Conservation (phyloP, 1,140 invertebrate species). For the Hestina assimilis region DNA sequence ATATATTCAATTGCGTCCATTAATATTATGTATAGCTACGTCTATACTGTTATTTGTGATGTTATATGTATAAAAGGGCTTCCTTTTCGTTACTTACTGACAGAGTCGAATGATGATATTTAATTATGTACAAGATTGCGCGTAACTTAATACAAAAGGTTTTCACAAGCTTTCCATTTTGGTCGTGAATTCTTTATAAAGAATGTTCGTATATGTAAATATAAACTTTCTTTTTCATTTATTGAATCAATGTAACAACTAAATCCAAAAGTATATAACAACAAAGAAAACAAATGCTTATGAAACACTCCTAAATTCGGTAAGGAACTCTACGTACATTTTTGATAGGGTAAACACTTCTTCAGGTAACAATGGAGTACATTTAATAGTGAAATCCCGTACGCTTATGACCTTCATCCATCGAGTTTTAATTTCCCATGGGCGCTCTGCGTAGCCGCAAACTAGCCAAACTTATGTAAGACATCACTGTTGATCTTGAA, state of each 20-base stretch:
- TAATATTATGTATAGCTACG: too few species aligned
- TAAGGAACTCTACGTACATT: slow-evolving; percentile 12
- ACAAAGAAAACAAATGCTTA: background rate
- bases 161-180: too few species aligned
- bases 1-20: background rate
- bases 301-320: background rate
- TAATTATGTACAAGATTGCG: too few species aligned
- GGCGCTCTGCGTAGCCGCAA: slow-evolving; percentile 39
- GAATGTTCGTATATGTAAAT: too few species aligned
- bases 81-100: too few species aligned
- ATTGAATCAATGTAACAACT: too few species aligned
- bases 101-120: too few species aligned
- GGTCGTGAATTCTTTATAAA: too few species aligned
- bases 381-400: slow-evolving; percentile 39
- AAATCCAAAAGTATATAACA: background rate
- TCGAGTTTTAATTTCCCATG: slow-evolving; percentile 51
- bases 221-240: too few species aligned
- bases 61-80: too few species aligned
- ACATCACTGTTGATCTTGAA: slow-evolving; percentile 43
- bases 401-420: slow-evolving; percentile 43
- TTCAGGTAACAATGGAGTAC: slow-evolving; percentile 33
- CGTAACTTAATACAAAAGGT: too few species aligned
- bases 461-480: slow-evolving; percentile 41
- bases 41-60: too few species aligned
- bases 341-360: slow-evolving; percentile 31